Evolutionary conservation across 2,113 vertebrate species (phyloP), one percentile per base, ranked within the genome.

Genomic region (Phoxinus phoxinus): DNA sequence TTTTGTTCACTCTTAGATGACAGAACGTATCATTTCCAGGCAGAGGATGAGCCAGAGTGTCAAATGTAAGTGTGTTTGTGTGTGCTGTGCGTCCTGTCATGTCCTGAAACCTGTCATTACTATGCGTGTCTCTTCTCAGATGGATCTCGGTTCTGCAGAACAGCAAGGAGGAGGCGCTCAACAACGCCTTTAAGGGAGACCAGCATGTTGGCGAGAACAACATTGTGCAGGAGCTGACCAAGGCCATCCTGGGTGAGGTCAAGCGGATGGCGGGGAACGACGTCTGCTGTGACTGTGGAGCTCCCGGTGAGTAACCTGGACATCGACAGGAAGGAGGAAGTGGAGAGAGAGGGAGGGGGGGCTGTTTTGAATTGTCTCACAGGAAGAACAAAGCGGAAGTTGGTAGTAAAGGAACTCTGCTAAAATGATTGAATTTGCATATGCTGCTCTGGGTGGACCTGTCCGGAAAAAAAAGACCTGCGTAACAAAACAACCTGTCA

Each of bases 141-240:
- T 99, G 98, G 98, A 98, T 98, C 94, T 99, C 98, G 0, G 98
- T 99, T 91, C 94, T 99, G 44, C 98, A 99, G 92, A 99, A 99
- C 94, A 99, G 98, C 91, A 99, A 99, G 89, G 98, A 99, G 91
- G 98, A 99, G 93, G 98, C 98, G 3, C 90, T 99, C 89, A 98
- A 98, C 94, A 98, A 98, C 30, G 98, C 98, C 2, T 99, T 99
- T 88, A 98, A 99, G 93, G 98, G 98, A 3, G 98, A 99, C 87
- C 97, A 98, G 91, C 97, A 93, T 65, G 95, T 97, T 0, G 98
- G 98, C 17, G 98, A 99, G 91, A 99, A 99, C 92, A 99, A 99
- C 94, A 99, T 99, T 2, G 97, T 99, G 85, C 98, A 99, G 90
- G 98, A 99, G 87, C 95, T 99, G 91, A 99, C 98, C 83, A 99